phyloP scores from a whole-genome alignment of 2,888 invertebrate genomes.

The Acronicta aceris region DNA sequence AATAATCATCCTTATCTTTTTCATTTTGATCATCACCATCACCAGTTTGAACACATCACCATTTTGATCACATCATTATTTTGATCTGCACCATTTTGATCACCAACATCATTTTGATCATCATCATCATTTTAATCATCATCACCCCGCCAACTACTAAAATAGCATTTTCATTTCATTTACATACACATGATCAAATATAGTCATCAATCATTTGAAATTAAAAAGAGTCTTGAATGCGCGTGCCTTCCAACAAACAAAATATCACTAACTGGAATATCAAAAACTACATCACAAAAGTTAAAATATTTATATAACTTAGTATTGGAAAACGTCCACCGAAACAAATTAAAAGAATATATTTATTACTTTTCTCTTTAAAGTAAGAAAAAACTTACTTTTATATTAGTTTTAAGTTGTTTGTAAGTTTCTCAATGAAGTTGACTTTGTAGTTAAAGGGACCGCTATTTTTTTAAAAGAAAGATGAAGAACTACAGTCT shows the following conservation, averaged over 20 bases:
- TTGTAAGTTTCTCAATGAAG: conserved; percentile 15
- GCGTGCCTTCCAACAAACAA: not conserved
- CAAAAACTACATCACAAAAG: conserved; percentile 33
- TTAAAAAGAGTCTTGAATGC: not conserved
- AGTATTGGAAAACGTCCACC: conserved; percentile 49
- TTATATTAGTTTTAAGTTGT: conserved; percentile 20
- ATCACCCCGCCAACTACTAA: too few species aligned
- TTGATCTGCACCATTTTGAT: too few species aligned
- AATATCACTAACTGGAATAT: not conserved
- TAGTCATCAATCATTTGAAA: too few species aligned
- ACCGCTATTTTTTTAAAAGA: not conserved
- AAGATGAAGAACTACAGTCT: too few species aligned
- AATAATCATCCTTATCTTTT: too few species aligned
- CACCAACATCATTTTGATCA: too few species aligned
- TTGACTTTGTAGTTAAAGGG: conserved; percentile 23
- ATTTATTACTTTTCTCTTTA: conserved; percentile 42
- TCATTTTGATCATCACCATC: too few species aligned
- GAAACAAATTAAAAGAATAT: conserved; percentile 36
- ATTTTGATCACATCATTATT: too few species aligned
- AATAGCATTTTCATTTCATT: too few species aligned
- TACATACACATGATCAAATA: too few species aligned
- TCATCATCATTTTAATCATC: too few species aligned
- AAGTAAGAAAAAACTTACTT: conserved; percentile 28
- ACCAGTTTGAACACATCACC: too few species aligned
- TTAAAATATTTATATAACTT: conserved; percentile 16